phyloP scores from a whole-genome alignment of 2,888 invertebrate species.

The Xylophagus ater region DNA sequence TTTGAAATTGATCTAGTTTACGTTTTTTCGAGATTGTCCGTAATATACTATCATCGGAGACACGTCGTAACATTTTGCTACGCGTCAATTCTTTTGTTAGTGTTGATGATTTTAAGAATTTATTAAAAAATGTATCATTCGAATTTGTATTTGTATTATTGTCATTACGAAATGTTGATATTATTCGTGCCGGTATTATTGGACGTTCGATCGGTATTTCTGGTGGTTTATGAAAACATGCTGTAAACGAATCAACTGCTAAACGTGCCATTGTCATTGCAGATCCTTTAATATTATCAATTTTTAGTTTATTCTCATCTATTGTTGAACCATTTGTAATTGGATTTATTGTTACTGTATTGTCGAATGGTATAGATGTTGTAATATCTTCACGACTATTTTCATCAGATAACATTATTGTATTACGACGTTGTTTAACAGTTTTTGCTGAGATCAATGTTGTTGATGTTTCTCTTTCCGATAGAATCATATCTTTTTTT shows the following conservation, averaged over 20 bases:
- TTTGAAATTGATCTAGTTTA: conserved; percentile 7
- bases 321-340: not conserved
- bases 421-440: conserved; percentile 14
- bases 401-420: conserved; percentile 14
- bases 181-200: conserved; percentile 29
- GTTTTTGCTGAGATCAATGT: not conserved
- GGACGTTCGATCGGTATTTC: conserved; percentile 35
- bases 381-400: conserved; percentile 14
- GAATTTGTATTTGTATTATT: conserved; percentile 20
- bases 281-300: conserved; percentile 23
- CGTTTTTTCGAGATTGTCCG: conserved; percentile 11
- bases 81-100: not conserved
- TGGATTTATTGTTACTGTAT: not conserved
- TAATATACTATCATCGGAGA: conserved; percentile 13
- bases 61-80: conserved; percentile 4
- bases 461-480: conserved; percentile 17
- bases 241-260: conserved; percentile 28
- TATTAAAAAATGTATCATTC: conserved; percentile 32
- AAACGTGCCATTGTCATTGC: conserved; percentile 24
- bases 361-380: not conserved
- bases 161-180: conserved; percentile 21
- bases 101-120: conserved; percentile 29
- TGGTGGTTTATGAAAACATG: conserved; percentile 31
- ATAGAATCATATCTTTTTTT: conserved; percentile 30
- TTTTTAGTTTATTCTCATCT: conserved; percentile 1